Base-by-base conservation (phyloP, 1,140 invertebrate species). In the Drosophila gunungcola region DNA sequence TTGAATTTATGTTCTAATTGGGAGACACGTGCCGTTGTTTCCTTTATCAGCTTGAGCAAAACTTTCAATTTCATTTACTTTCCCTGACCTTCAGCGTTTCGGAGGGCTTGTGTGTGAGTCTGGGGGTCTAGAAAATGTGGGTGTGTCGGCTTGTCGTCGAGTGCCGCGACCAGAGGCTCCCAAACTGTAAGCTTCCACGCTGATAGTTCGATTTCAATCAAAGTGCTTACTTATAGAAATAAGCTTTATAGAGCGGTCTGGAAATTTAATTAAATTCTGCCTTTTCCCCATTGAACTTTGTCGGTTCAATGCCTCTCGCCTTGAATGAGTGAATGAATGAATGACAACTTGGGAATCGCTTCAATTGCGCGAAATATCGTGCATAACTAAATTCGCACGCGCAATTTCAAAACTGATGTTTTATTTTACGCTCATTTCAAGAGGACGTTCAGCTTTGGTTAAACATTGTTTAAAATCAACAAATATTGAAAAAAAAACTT, bases 331-430 rank as follows among this genome's bases (percentile, higher is more conserved):
- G 53, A 36, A 36, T 34, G 69, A 36, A 52, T 34, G 58, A 69
- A 70, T 34, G 68, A 56, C 57, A 55, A 60, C 53, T 51, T 42
- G 52, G 36, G 43, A 43, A 32, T 55, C 21, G 25, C 48, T 36
- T 27, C 34, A 52, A 69, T 86, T 86, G 55, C 83, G 52, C 34
- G 41, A 76, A 83, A 53, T 75, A 57, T 86, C 82, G 83, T 86
- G 82, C 74, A 83, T 76, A 88, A 73, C 75, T 34, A 39, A 67
- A 72, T 76, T 57, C 70, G 70, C 82, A 88, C 83, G 79, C 64
- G 43, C 34, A 67, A 79, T 82, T 86, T 82, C 83, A 34, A 82
- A 75, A 86, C 43, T 75, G 32, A 38, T 52, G 38, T 52, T 54
- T 48, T 1, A 29, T 25, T 38, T 57, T 74, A 27, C 53, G 21